Conservation (phyloP, 2,797 vertebrate species). For the Siniperca undulata region DNA sequence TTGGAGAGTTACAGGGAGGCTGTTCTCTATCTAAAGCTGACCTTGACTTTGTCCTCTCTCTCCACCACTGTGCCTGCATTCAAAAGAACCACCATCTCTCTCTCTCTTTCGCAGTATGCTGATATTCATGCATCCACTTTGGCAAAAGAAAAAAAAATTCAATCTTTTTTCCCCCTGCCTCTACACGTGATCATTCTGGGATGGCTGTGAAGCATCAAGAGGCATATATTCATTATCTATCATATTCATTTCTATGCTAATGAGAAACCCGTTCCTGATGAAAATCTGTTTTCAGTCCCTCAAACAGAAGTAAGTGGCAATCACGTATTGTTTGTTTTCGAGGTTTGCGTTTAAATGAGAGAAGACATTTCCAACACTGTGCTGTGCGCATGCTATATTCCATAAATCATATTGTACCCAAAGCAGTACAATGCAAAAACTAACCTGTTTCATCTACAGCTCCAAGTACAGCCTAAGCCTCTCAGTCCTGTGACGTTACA, state of each 20-base stretch:
- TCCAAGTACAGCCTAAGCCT: constrained; percentile 26
- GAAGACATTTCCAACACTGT: constrained; percentile 75
- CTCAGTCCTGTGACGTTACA: constrained; percentile 40
- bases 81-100: constrained; percentile 52
- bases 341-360: constrained; percentile 81
- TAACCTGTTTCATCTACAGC: constrained; percentile 65
- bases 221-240: constrained; percentile 89
- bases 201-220: constrained; percentile 80
- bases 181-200: constrained; percentile 76
- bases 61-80: constrained; percentile 57
- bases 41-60: constrained; percentile 80
- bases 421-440: constrained; percentile 64
- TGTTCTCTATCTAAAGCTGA: constrained; percentile 75
- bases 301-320: constrained; percentile 86
- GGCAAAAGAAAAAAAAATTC: constrained; percentile 48
- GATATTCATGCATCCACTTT: constrained; percentile 69
- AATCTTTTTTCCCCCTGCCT: constrained; percentile 46
- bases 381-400: constrained; percentile 60
- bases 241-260: constrained; percentile 91
- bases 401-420: constrained; percentile 76
- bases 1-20: constrained; percentile 43
- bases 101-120: constrained; percentile 64
- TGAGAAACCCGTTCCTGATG: constrained; percentile 81
- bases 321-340: constrained; percentile 84
- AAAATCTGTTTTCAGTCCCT: constrained; percentile 82